A percentile compares a stretch with the other conserved stretches of the same genome.
These are phyloP conservation scores for Lasioglossum zephyrum DNA, from an alignment of 2,888 invertebrate genomes.

Conservation along the genomic window DNA sequence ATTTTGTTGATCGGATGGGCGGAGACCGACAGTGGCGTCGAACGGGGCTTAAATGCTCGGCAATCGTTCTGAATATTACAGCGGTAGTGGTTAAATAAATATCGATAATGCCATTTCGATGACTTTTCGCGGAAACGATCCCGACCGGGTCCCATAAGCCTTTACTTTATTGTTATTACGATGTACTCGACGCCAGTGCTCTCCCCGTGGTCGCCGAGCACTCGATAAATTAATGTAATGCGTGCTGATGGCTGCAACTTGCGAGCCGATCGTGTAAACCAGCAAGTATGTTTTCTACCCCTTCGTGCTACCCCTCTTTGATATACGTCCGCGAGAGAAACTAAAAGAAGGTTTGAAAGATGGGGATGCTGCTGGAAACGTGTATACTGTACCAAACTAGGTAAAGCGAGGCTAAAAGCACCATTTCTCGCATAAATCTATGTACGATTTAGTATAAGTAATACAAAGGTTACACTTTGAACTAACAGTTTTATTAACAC, in stretches of 20 bases:
- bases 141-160: slow-evolving; percentile 68
- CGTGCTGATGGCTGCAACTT: slow-evolving; percentile 65
- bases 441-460: neutral
- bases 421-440: neutral
- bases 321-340: neutral
- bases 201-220: slow-evolving; percentile 33
- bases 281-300: neutral
- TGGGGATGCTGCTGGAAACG: neutral
- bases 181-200: slow-evolving; percentile 51
- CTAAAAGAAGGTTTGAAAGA: neutral
- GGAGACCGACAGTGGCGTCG: slow-evolving; percentile 48
- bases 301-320: neutral
- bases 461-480: neutral
- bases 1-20: slow-evolving; percentile 50
- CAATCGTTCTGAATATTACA: slow-evolving; percentile 68
- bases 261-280: slow-evolving; percentile 30
- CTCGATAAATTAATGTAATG: slow-evolving; percentile 70
- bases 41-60: slow-evolving; percentile 63
- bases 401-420: neutral
- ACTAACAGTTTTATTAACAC: too few species aligned
- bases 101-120: slow-evolving; percentile 71
- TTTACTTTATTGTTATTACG: slow-evolving; percentile 76
- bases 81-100: slow-evolving; percentile 70
- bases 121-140: slow-evolving; percentile 71
- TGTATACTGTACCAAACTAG: neutral